Evolutionary conservation across 2,797 vertebrate genomes (phyloP).

Genomic region (Otolemur crassicaudatus): DNA sequence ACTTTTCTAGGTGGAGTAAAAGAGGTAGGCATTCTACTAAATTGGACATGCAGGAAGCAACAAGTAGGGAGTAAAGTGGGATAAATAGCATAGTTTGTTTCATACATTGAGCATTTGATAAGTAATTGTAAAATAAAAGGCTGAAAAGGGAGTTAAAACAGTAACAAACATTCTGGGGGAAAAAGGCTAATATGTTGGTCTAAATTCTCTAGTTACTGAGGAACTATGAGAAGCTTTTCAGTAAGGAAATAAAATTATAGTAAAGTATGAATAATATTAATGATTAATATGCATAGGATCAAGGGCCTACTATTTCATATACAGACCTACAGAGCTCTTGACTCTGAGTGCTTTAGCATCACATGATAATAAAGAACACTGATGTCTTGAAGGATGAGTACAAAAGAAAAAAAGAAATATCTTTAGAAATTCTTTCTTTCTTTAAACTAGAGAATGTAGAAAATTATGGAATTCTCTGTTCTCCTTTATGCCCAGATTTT

Average conservation of each 20-base stretch:
- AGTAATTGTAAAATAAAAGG: not conserved
- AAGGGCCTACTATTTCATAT: not conserved
- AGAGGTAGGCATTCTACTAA: not conserved
- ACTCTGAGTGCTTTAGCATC: not conserved
- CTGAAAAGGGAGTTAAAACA: not conserved
- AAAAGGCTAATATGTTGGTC: not conserved
- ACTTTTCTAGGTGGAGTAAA: not conserved
- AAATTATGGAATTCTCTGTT: not conserved
- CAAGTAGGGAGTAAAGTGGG: not conserved
- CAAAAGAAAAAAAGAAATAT: not conserved
- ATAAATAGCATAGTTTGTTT: not conserved
- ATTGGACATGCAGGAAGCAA: not conserved
- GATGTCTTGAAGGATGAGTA: not conserved
- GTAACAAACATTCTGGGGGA: not conserved
- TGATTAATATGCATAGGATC: not conserved
- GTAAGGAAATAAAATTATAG: not conserved
- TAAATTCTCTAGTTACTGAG: not conserved
- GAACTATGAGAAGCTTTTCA: not conserved
- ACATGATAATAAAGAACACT: not conserved
- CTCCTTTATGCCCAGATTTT: not conserved
- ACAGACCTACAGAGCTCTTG: not conserved
- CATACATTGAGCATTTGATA: not conserved
- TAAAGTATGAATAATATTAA: not conserved
- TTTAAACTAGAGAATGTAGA: not conserved
- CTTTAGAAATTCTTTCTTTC: not conserved